phyloP scores from a whole-genome alignment of 2,888 invertebrate species.

The Tenthredo mesomela region DNA sequence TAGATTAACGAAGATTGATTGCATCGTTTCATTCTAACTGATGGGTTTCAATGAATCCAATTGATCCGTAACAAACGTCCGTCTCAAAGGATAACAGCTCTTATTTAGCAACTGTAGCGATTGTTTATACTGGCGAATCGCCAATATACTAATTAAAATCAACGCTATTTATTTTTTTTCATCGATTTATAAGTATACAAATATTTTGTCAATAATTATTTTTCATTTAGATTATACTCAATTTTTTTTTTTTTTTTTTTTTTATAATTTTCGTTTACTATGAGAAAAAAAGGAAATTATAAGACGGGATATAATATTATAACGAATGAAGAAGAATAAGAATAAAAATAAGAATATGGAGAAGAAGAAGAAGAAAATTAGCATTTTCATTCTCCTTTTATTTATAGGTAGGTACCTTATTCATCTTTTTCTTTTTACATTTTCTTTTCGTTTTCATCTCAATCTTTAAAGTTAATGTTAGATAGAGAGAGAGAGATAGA shows the following conservation, averaged over 20 bases:
- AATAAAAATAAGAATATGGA: background rate
- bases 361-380: no score
- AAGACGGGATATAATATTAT: no score
- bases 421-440: background rate
- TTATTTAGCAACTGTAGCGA: background rate
- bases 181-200: background rate
- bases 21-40: slow-evolving; percentile 38
- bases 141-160: background rate
- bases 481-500: no score
- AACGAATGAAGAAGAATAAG: background rate
- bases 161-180: background rate
- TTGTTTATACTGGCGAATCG: background rate
- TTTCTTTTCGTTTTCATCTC: background rate
- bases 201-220: no score
- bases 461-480: background rate
- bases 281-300: no score
- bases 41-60: slow-evolving; percentile 43
- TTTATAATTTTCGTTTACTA: no score
- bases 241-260: no score
- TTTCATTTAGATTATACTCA: no score
- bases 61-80: slow-evolving; percentile 35
- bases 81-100: slow-evolving; percentile 12
- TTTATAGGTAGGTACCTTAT: background rate
- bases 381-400: background rate
- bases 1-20: slow-evolving; percentile 49